Percentiles rank a stretch among this genome's conserved stretches.
phyloP scores from a whole-genome alignment of 2,113 vertebrate species.

The Connochaetes taurinus region DNA sequence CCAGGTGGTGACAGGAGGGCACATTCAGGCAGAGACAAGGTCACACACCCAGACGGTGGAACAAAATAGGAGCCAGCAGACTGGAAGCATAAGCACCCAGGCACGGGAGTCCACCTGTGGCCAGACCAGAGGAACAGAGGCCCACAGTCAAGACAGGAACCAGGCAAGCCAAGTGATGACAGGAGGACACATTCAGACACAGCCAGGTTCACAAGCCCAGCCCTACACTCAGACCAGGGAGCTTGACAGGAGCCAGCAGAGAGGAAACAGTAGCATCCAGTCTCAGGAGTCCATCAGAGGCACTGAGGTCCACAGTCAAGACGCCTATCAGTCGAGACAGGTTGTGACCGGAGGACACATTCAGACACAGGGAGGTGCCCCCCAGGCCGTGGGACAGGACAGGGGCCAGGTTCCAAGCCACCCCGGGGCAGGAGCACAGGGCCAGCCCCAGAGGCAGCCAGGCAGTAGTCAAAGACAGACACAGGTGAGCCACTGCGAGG shows the following conservation, averaged over 20 bases:
- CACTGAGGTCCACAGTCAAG: background rate
- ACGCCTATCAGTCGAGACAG: background rate
- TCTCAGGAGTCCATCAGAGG: background rate
- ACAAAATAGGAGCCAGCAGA: background rate
- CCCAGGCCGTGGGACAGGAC: background rate
- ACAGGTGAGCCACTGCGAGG: background rate
- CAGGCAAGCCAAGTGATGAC: background rate
- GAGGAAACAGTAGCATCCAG: background rate
- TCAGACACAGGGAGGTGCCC: background rate
- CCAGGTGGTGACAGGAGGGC: background rate
- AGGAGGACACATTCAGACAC: background rate
- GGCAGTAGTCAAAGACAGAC: background rate
- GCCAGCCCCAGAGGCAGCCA: background rate
- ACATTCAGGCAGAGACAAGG: background rate
- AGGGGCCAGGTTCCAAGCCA: background rate
- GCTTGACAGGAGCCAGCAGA: background rate
- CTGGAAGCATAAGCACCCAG: background rate
- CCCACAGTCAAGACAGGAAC: background rate
- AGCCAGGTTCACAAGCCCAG: background rate
- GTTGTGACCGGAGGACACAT: background rate
- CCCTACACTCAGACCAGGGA: background rate
- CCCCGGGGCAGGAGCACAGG: background rate
- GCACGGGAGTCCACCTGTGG: background rate
- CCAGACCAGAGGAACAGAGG: background rate
- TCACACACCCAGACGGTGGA: background rate